Evolutionary conservation across 1,140 invertebrate genomes (phyloP).

Genomic region (Neotoxoptera formosana): DNA sequence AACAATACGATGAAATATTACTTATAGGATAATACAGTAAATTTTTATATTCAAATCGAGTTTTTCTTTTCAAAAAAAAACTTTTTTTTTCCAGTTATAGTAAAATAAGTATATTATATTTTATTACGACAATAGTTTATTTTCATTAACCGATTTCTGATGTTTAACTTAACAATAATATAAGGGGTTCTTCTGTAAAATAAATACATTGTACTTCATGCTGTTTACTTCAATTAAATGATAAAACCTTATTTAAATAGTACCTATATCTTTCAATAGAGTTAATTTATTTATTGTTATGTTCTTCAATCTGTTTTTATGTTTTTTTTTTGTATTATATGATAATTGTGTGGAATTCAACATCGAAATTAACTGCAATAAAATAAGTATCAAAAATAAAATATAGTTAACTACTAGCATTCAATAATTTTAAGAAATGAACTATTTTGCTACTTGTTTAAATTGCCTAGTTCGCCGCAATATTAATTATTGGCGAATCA

Average conservation of each 20-base stretch:
- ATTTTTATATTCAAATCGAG: background rate
- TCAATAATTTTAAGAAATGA: too few species aligned
- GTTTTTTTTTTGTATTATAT: too few species aligned
- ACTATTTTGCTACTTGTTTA: too few species aligned
- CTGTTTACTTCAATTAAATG: too few species aligned
- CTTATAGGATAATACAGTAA: background rate
- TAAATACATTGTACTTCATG: too few species aligned
- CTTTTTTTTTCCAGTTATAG: background rate
- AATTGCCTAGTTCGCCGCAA: background rate
- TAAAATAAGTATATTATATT: background rate
- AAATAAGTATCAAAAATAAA: too few species aligned
- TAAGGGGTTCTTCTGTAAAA: too few species aligned
- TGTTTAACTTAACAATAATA: background rate
- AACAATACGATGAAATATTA: background rate
- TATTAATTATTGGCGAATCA: background rate
- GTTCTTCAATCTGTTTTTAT: background rate
- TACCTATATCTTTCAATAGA: too few species aligned
- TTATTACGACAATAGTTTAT: background rate
- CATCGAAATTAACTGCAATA: background rate
- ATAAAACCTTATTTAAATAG: background rate
- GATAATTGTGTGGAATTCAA: background rate
- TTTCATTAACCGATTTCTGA: background rate
- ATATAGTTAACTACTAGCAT: too few species aligned
- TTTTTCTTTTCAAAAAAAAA: background rate
- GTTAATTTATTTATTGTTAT: background rate